Evolutionary conservation across 2,797 vertebrate species (phyloP).

Genomic region (Antrozous pallidus): DNA sequence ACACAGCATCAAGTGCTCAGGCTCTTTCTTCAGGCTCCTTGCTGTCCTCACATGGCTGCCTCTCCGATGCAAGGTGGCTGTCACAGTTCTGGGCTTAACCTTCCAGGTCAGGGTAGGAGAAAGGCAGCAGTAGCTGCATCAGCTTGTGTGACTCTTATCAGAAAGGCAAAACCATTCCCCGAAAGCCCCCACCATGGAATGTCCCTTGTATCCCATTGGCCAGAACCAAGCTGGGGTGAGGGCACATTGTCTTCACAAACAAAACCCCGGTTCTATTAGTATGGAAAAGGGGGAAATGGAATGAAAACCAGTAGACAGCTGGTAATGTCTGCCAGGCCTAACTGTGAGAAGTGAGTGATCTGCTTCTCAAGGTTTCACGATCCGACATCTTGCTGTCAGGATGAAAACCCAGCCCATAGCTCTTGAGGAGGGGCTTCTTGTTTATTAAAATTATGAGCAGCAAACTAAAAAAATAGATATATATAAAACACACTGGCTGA

Average conservation of each 20-base stretch:
- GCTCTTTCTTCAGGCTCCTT: neutral
- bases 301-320: neutral
- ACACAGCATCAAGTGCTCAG: accelerated
- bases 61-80: neutral
- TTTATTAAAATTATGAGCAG: neutral
- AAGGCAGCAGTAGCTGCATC: neutral
- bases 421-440: neutral
- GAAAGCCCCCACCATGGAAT: neutral
- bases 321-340: neutral
- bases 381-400: neutral
- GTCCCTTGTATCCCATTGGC: neutral
- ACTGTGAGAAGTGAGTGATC: neutral
- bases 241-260: neutral
- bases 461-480: neutral
- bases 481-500: neutral
- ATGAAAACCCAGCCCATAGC: neutral
- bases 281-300: neutral
- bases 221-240: neutral
- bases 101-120: neutral
- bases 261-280: neutral
- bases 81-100: neutral
- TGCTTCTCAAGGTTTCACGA: neutral
- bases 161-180: neutral
- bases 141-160: neutral
- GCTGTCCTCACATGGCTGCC: neutral